phyloP scores from a whole-genome alignment of 1,140 invertebrate genomes.

The Eurytemora carolleeae region DNA sequence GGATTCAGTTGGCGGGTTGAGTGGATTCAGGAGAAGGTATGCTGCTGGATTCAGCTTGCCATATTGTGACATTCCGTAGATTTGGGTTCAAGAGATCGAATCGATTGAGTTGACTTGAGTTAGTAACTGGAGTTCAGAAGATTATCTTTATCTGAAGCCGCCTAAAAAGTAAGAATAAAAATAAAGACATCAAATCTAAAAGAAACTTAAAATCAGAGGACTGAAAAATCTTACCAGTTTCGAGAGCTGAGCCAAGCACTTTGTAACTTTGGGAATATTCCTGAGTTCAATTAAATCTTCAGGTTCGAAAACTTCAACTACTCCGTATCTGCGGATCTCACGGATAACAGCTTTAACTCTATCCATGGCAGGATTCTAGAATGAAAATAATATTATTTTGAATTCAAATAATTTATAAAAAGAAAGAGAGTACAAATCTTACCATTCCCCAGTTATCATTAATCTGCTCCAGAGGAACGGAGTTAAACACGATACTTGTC shows the following conservation, averaged over 20 bases:
- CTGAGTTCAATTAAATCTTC: slow-evolving; percentile 12
- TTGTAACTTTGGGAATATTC: slow-evolving; percentile 15
- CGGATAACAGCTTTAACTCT: slow-evolving; percentile 8
- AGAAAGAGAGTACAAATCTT: background rate
- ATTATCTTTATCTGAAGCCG: slow-evolving; percentile 10
- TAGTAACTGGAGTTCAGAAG: slow-evolving; percentile 3
- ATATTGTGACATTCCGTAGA: too few species aligned
- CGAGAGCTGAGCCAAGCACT: slow-evolving; percentile 11
- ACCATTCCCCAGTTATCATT: slow-evolving; percentile 7
- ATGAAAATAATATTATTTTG: background rate
- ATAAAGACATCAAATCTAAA: background rate
- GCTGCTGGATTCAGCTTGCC: too few species aligned
- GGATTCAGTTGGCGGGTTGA: too few species aligned
- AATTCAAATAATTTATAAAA: background rate
- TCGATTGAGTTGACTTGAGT: too few species aligned
- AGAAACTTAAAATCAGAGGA: background rate
- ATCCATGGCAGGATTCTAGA: slow-evolving; percentile 7
- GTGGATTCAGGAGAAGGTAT: too few species aligned
- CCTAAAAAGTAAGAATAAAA: slow-evolving; percentile 3
- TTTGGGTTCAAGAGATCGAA: too few species aligned
- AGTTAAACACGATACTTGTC: slow-evolving; percentile 15
- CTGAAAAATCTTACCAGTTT: slow-evolving; percentile 10
- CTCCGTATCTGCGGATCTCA: slow-evolving; percentile 12
- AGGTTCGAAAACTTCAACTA: slow-evolving; percentile 12
- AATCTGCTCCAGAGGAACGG: slow-evolving; percentile 14